Evolutionary conservation across 2,888 invertebrate species (phyloP).

Genomic region (Chelonus formosanus): DNA sequence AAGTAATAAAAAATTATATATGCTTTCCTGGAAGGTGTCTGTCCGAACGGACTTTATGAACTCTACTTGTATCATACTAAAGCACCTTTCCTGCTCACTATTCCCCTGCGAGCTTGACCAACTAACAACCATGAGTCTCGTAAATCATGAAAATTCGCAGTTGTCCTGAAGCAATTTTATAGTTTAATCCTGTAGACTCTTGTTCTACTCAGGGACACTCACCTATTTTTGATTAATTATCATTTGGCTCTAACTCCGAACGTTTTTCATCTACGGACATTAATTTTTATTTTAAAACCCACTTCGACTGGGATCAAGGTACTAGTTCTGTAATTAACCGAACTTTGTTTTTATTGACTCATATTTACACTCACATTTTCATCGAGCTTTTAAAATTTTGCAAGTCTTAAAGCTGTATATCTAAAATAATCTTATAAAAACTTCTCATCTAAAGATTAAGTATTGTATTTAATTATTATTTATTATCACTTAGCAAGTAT

Average conservation of each 20-base stretch:
- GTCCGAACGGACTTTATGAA: too few species aligned
- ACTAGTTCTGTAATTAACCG: too few species aligned
- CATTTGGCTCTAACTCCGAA: too few species aligned
- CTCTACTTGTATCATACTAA: too few species aligned
- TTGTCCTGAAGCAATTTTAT: conserved; percentile 52
- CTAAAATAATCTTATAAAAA: too few species aligned
- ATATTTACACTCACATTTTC: too few species aligned
- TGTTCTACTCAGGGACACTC: conserved; percentile 30
- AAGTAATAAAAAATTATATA: conserved; percentile 24
- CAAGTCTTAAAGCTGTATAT: too few species aligned
- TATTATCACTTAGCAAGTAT: too few species aligned
- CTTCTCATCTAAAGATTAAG: too few species aligned
- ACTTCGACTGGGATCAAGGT: background rate
- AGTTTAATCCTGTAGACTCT: conserved; percentile 52
- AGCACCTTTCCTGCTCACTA: conserved; percentile 23
- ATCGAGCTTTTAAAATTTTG: too few species aligned
- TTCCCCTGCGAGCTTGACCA: conserved; percentile 27
- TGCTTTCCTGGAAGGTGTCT: conserved; percentile 7
- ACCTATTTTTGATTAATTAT: conserved; percentile 4
- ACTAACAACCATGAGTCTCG: conserved; percentile 39
- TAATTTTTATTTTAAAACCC: background rate
- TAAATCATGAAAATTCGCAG: conserved; percentile 51
- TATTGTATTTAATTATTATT: too few species aligned
- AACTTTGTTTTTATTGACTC: too few species aligned
- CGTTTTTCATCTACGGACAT: background rate